Evolutionary conservation across 2,888 invertebrate genomes (phyloP).

Genomic region (Xylota sylvarum): DNA sequence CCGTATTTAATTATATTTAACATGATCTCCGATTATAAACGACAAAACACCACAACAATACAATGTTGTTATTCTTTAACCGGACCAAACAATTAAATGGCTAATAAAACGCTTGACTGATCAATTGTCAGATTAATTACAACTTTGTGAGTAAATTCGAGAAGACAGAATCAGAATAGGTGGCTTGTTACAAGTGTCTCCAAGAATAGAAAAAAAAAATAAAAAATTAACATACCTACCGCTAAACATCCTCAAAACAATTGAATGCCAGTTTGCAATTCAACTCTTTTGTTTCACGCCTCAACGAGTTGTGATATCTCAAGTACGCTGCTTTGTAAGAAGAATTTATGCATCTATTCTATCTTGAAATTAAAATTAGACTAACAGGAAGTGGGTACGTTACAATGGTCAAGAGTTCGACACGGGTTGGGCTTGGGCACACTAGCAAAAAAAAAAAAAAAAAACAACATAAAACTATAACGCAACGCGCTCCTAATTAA

Average conservation of each 20-base stretch:
- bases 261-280: slow-evolving; percentile 47
- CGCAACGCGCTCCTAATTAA: slow-evolving; percentile 70
- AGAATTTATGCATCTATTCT: slow-evolving; percentile 42
- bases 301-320: slow-evolving; percentile 9
- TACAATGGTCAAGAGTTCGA: slow-evolving; percentile 59
- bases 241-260: slow-evolving; percentile 55
- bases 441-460: background rate
- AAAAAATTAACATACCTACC: slow-evolving; percentile 29
- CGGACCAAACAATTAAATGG: slow-evolving; percentile 45
- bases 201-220: too few relatives aligned
- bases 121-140: slow-evolving; percentile 72
- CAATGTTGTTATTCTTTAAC: slow-evolving; percentile 25
- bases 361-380: slow-evolving; percentile 49
- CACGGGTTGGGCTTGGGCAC: slow-evolving; percentile 57
- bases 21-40: slow-evolving; percentile 49
- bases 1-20: slow-evolving; percentile 47
- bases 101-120: slow-evolving; percentile 74
- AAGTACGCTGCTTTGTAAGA: background rate
- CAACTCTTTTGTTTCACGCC: slow-evolving; percentile 66
- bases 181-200: slow-evolving; percentile 31
- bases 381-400: slow-evolving; percentile 61
- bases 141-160: slow-evolving; percentile 3
- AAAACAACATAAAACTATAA: slow-evolving; percentile 47
- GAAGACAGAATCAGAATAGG: slow-evolving; percentile 21
- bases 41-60: background rate